phyloP scores from a whole-genome alignment of 1,140 invertebrate genomes.

The Hormaphis cornu region DNA sequence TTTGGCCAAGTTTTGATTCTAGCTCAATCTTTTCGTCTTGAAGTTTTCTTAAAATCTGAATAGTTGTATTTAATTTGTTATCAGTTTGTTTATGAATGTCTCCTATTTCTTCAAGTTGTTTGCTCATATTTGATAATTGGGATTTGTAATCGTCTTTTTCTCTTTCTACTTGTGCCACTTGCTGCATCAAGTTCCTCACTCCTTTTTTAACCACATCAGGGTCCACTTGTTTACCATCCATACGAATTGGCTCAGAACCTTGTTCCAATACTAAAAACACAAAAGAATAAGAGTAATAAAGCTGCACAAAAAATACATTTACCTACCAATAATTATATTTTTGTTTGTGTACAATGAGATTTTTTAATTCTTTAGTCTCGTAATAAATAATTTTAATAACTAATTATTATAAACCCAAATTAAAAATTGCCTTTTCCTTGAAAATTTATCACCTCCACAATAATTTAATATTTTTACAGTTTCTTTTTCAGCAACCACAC shows the following conservation, averaged over 20 bases:
- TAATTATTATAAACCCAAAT: too few relatives aligned
- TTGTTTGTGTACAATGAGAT: too few relatives aligned
- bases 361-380: too few relatives aligned
- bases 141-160: conserved; percentile 75
- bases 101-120: conserved; percentile 60
- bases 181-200: conserved; percentile 75
- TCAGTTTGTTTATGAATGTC: conserved; percentile 61
- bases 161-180: conserved; percentile 75
- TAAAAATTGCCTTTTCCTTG: too few relatives aligned
- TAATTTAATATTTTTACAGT: too few relatives aligned
- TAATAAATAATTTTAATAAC: too few relatives aligned
- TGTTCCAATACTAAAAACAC: conserved; percentile 1
- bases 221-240: conserved; percentile 48
- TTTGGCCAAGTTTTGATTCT: conserved; percentile 61
- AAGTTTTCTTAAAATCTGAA: conserved; percentile 52
- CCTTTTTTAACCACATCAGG: conserved; percentile 78
- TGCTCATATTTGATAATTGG: conserved; percentile 55
- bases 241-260: conserved; percentile 3
- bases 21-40: conserved; percentile 67
- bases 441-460: too few relatives aligned
- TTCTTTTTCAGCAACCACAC: too few relatives aligned
- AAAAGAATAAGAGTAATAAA: neutral
- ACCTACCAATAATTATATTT: too few relatives aligned
- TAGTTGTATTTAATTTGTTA: conserved; percentile 53
- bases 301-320: neutral